Base-by-base conservation (phyloP, 2,113 vertebrate species). In the Pleuronectes platessa region DNA sequence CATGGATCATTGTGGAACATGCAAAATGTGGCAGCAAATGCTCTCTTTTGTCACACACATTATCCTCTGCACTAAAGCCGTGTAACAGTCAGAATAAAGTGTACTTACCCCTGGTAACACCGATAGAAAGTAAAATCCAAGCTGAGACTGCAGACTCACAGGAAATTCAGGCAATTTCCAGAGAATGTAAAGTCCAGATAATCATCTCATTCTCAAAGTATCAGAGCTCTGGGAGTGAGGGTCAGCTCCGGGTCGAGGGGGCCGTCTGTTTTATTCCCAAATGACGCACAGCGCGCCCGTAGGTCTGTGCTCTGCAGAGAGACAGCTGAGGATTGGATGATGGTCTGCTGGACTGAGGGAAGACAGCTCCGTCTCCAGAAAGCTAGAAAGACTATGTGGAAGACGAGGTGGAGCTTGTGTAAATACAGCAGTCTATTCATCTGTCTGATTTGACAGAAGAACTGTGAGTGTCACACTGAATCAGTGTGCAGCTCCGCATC, bases 41-140 rank as follows among this genome's bases (percentile, higher is more conserved):
- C 37, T 40, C 11, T 40, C 0, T 11, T 47, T 47, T 47, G 45
- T 23, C 54, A 13, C 3, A 13, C n/a, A 21, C 54, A 56, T 20
- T 56, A 23, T 13, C 54, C 21, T 23, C 54, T 4, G 21, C 10
- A 13, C 54, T 24, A 14, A 56, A 56, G 54, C 54, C n/a, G 23
- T 0, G 13, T 5, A 23, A 55, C 61, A 60, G 35, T 59, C 47
- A 0, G 31, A 77, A 73, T n/a, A 59, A 76, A 80, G 31, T 2
- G 3, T 4, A 88, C 89, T 91, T 61, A 92, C 89, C 88, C 88
- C 2, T 15, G 1, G 17, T 15, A 4, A 54, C 55, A 13, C 63
- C 1, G 26, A 13, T 20, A 54, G 21, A 42, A 54, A 7, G 17
- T 27, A 6, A 59, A 81, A 63, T 45, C 23, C 61, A 20, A 79